These are phyloP conservation scores for Apodemus speciosus DNA, from an alignment of 2,113 vertebrate genomes.

Conservation along the genomic window DNA sequence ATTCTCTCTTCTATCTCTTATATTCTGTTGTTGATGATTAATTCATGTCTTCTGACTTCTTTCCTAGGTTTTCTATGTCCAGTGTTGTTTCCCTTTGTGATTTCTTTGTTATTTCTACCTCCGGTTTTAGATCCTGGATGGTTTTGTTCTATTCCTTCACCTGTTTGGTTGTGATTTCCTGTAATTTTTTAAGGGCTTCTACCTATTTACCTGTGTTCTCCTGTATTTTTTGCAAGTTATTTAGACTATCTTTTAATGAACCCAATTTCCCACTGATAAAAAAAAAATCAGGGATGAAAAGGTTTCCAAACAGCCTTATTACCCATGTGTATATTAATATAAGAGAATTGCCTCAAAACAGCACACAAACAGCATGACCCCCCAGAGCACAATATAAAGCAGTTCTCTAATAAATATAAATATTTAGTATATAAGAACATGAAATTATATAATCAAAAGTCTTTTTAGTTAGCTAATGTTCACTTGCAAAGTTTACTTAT, in stretches of 20 bases:
- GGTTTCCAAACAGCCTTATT: constrained; percentile 56
- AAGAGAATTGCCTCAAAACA: constrained; percentile 62
- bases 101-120: too few relatives aligned
- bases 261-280: constrained; percentile 53
- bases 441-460: constrained; percentile 54
- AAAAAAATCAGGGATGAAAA: constrained; percentile 54
- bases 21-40: too few relatives aligned
- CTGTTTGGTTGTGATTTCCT: too few relatives aligned
- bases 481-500: constrained; percentile 84
- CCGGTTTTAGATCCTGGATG: too few relatives aligned
- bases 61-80: too few relatives aligned
- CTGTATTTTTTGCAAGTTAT: constrained; percentile 10
- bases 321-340: constrained; percentile 29
- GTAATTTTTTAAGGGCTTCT: too few relatives aligned
- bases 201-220: too few relatives aligned
- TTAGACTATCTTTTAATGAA: constrained; percentile 67
- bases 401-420: constrained; percentile 64
- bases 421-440: constrained; percentile 58
- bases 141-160: too few relatives aligned
- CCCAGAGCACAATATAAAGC: constrained; percentile 65
- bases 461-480: constrained; percentile 53
- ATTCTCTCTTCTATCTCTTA: too few relatives aligned
- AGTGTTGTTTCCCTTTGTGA: too few relatives aligned
- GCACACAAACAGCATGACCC: constrained; percentile 28
- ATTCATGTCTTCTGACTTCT: too few relatives aligned